Percentiles rank a stretch among this genome's conserved stretches.
Conservation (phyloP, 2,888 invertebrate species). For the Herminia tarsipennalis region DNA sequence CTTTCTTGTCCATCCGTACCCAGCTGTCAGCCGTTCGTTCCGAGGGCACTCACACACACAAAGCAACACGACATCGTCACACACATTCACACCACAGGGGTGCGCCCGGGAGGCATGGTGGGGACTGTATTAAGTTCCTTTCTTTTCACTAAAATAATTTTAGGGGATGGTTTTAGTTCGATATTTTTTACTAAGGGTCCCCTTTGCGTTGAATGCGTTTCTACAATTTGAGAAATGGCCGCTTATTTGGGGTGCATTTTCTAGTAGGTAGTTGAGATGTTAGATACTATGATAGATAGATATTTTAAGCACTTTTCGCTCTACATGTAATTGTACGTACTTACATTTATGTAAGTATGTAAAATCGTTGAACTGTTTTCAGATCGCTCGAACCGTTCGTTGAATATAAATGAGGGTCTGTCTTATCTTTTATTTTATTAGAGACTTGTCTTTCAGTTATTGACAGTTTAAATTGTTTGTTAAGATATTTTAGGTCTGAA, state of each 20-base stretch:
- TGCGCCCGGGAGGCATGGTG: constrained; percentile 77
- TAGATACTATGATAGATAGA: constrained; percentile 52
- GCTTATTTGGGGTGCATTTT: constrained; percentile 56
- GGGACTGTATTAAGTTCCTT: constrained; percentile 86
- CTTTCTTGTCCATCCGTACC: constrained; percentile 54
- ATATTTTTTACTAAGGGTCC: constrained; percentile 79
- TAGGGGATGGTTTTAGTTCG: constrained; percentile 84
- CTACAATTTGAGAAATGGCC: constrained; percentile 80
- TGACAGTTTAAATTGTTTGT: too few relatives aligned
- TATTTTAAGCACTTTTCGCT: too few relatives aligned
- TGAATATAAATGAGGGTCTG: too few relatives aligned
- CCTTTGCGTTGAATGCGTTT: constrained; percentile 65
- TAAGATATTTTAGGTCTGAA: too few relatives aligned
- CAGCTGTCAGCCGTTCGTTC: constrained; percentile 73
- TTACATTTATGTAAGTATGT: too few relatives aligned
- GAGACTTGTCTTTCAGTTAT: too few relatives aligned
- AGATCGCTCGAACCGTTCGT: too few relatives aligned
- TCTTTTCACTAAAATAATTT: constrained; percentile 86
- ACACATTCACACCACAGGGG: constrained; percentile 60
- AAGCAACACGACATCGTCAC: constrained; percentile 46
- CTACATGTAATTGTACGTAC: too few relatives aligned
- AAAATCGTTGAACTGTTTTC: too few relatives aligned
- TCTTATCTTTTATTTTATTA: too few relatives aligned
- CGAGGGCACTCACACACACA: constrained; percentile 71
- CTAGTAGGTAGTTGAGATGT: constrained; percentile 66